phyloP scores from a whole-genome alignment of 2,113 vertebrate species.

The Otus sunia region DNA sequence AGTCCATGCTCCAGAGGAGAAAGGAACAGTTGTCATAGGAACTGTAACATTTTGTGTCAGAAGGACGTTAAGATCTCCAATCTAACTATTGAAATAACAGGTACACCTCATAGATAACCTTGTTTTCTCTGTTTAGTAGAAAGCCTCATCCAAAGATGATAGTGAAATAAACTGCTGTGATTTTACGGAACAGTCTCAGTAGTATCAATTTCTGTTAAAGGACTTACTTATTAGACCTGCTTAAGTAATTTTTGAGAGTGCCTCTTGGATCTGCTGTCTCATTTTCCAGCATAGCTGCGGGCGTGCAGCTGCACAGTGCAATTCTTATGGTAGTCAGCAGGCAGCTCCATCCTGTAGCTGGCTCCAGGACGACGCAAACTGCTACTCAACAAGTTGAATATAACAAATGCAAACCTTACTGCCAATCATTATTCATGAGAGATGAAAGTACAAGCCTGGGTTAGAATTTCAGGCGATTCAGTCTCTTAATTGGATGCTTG shows the following conservation, averaged over 20 bases:
- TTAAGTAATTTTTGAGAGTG: neutral
- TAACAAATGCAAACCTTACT: neutral
- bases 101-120: neutral
- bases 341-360: neutral
- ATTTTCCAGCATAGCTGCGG: neutral
- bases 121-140: neutral
- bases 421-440: neutral
- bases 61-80: neutral
- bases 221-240: neutral
- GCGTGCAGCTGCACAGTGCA: neutral
- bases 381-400: neutral
- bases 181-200: neutral
- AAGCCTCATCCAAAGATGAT: neutral
- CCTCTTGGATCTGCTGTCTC: neutral
- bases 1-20: neutral
- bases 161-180: neutral
- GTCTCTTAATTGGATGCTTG: neutral
- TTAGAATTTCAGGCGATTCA: neutral
- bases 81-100: conserved; percentile 24
- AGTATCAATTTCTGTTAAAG: neutral
- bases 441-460: neutral
- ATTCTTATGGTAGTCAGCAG: neutral
- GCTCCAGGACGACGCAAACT: neutral
- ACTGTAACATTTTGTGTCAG: neutral
- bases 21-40: conserved; percentile 63